Evolutionary conservation across 2,888 invertebrate species (phyloP), one percentile per base, ranked within the genome.

Genomic region (Mythimna impura): DNA sequence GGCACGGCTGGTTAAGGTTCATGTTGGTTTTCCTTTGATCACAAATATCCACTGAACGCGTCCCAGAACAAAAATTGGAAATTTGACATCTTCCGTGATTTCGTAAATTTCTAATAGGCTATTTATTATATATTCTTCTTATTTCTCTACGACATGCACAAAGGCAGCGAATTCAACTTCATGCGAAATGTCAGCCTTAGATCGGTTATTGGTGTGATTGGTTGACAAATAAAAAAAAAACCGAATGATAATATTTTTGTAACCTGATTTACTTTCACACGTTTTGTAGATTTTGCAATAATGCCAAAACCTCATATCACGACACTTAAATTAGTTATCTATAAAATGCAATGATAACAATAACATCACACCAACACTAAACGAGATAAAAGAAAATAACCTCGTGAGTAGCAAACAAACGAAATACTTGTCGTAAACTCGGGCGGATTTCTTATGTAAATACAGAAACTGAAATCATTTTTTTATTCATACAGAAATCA

Each of bases 401-500:
- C 52, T 61, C 52, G 64, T 57, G 60, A 55, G 66, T 66, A 60
- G 34, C 61, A 50, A 61, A 66, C 58, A 63, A 73, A 55, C 25
- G 52, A 30, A 66, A 83, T 50, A 65, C 64, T 67, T 68, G 61
- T 54, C 58, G 66, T 67, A 83, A 70, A 70, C 63, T 69, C 30
- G 61, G 70, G 43, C 55, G 58, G 66, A 71, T 78, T 66, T 71
- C 52, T 74, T 84, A 71, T 72, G 80, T 76, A 83, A 82, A 71
- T 76, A 71, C 36, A 71, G 60, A 63, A 71, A 64, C 71, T 52
- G 67, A 69, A 83, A 80, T 83, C 36, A 55, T 67, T 73, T 73
- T 76, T 66, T 79, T 84, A 84, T 82, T 79, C 74, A 84, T 81
- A 84, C 69, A 77, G 66, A 76, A 73, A 75, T 77, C 66, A 73